Percentiles rank a stretch among this genome's conserved stretches.
Conservation (phyloP, 2,113 vertebrate genomes). For the Poicephalus gulielmi region DNA sequence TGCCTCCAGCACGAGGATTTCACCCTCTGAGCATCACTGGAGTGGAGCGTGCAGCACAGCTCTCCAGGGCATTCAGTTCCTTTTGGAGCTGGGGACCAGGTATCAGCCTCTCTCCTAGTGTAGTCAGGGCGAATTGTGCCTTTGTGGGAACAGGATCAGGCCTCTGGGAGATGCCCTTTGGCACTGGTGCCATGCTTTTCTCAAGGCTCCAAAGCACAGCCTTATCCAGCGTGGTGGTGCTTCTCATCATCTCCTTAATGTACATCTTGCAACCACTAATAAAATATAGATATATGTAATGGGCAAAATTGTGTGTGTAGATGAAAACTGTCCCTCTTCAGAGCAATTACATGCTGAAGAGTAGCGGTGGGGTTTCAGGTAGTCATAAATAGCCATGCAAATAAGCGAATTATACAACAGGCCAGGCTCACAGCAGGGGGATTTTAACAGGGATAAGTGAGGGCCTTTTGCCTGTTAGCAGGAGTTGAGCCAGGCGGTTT, state of each 20-base stretch:
- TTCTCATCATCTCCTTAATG: background rate
- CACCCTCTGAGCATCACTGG: fast-evolving
- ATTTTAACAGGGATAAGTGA: background rate
- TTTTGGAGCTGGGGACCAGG: background rate
- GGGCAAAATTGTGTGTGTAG: background rate
- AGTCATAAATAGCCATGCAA: background rate
- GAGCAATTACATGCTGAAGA: background rate
- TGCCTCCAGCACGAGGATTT: background rate
- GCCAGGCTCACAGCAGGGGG: background rate
- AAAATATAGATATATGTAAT: background rate
- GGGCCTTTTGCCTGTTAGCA: background rate
- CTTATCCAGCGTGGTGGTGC: background rate
- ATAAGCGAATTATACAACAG: background rate
- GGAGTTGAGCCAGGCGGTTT: background rate
- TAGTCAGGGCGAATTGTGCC: background rate
- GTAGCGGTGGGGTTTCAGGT: background rate
- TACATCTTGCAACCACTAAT: background rate
- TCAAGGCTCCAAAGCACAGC: background rate
- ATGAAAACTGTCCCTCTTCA: background rate
- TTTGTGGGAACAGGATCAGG: background rate
- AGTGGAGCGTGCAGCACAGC: fast-evolving
- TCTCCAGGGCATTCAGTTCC: background rate
- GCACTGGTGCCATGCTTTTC: background rate
- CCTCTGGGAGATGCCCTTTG: background rate
- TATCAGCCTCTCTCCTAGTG: background rate